phyloP scores from a whole-genome alignment of 2,888 invertebrate genomes.

The Dasypogon diadema region DNA sequence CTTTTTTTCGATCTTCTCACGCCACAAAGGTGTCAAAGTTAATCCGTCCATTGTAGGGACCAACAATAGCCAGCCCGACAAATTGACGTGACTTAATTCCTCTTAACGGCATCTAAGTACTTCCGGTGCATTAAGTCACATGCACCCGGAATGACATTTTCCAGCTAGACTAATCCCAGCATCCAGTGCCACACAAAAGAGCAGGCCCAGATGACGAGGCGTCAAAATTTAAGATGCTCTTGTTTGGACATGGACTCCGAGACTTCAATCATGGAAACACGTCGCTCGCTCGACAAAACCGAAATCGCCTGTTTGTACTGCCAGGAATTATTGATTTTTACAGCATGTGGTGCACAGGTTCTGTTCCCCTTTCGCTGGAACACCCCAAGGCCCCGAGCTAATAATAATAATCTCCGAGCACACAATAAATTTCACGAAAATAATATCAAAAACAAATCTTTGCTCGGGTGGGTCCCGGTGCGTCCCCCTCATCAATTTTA shows the following conservation, averaged over 20 bases:
- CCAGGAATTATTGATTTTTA: not conserved
- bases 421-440: constrained; percentile 34
- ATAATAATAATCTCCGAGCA: constrained; percentile 28
- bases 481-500: constrained; percentile 29
- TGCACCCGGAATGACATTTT: not conserved
- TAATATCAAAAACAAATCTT: constrained; percentile 40
- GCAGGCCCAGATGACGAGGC: constrained; percentile 28
- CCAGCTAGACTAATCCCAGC: constrained; percentile 27
- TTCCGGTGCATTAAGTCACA: constrained; percentile 31
- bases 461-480: not conserved
- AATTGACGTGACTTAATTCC: constrained; percentile 53
- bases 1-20: not conserved
- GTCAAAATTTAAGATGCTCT: constrained; percentile 18
- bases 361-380: not conserved
- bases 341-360: not conserved
- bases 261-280: not conserved
- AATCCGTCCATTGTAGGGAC: constrained; percentile 16
- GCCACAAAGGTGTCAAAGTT: constrained; percentile 38
- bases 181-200: constrained; percentile 9
- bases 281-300: not conserved
- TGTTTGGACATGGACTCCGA: not conserved
- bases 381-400: not conserved
- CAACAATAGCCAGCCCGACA: constrained; percentile 41
- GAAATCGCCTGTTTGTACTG: not conserved
- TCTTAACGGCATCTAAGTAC: constrained; percentile 50